Base-by-base conservation (phyloP, 2,888 invertebrate genomes). In the Nymphalis polychloros region DNA sequence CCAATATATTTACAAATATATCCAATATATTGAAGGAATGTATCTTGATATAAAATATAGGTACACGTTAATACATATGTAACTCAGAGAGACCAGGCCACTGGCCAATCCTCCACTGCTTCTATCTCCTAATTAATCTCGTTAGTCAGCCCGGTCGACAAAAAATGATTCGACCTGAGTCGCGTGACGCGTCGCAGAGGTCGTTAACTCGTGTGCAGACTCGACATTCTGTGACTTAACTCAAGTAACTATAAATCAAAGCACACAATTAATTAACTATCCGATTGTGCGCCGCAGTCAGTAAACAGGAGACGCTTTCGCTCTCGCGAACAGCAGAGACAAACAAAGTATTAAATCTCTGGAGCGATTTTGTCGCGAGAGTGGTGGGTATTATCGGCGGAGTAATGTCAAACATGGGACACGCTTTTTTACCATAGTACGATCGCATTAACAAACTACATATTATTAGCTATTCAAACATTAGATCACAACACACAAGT, bases 311-410 rank as follows among this genome's bases (percentile, higher is more conserved):
- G 35, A 41, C 35, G 2, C 10, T 10, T 41, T 10, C 10, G 41
- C 10, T 8, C 41, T 41, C 10, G 41, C 10, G 41, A 41, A 41
- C 41, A 10, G 13, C 41, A 41, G 47, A 48, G 46, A 35, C 46
- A 66, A 59, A 65, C 61, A 65, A 60, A 55, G 48, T 65, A 65
- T 66, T 64, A 67, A 63, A 57, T 66, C 63, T 60, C 69, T 20
- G n/a, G 2, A 46, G 59, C 31, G 47, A 64, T 35, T 47, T 55
- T 41, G 35, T 48, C 64, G 23, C 46, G 41, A 3, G 41, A 41
- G 13, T 41, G 4, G 41, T 16, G 49, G 63, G 41, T 47, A 47
- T 27, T 52, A 47, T 52, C 59, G 31, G 46, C 59, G 13, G 47
- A 63, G 59, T 47, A 46, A 49, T 55, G 61, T 55, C 31, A 66